These are phyloP conservation scores for Aplysia californica DNA, from an alignment of 1,140 invertebrate species.

Conservation along the genomic window DNA sequence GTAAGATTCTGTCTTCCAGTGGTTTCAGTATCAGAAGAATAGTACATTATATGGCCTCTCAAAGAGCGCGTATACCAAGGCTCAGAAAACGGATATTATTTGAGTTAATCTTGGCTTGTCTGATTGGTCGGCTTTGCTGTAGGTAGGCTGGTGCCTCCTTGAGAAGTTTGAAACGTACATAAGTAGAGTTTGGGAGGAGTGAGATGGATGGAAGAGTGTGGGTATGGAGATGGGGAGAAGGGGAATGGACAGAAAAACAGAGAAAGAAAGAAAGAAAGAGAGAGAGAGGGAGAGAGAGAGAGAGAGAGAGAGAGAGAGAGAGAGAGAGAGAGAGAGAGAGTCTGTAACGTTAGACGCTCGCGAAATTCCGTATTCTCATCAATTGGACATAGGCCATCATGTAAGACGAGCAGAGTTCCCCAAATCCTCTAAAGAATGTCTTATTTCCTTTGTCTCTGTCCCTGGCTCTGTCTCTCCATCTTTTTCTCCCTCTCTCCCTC, in stretches of 20 bases:
- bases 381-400: background rate
- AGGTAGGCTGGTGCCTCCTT: background rate
- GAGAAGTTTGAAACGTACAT: no score
- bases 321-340: conserved; percentile 10
- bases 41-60: background rate
- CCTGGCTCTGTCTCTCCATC: background rate
- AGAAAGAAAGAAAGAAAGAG: background rate
- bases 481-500: background rate
- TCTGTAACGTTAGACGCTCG: background rate
- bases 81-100: background rate
- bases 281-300: conserved; percentile 22
- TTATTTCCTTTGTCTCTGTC: background rate
- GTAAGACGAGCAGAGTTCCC: background rate
- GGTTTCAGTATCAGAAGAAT: background rate
- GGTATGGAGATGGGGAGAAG: background rate
- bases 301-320: conserved; percentile 10
- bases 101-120: background rate
- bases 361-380: background rate
- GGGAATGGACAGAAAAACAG: background rate
- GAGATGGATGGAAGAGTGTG: background rate
- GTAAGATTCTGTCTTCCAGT: background rate
- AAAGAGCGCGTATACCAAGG: background rate
- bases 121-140: background rate
- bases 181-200: background rate
- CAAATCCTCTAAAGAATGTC: background rate